Evolutionary conservation across 2,113 vertebrate genomes (phyloP).

Genomic region (Panthera tigris): DNA sequence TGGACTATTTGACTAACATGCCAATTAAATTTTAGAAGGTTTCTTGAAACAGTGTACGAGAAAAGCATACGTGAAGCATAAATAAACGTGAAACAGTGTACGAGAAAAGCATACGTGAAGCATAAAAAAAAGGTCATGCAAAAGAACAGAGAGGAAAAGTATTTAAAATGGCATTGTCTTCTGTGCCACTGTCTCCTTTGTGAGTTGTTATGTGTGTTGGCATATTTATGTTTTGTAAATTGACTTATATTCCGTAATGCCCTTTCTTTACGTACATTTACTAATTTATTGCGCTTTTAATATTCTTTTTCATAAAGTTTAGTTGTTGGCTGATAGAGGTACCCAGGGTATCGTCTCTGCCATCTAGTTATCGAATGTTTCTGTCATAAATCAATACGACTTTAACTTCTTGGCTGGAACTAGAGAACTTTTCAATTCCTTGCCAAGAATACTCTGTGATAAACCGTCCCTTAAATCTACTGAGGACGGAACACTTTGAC

Average conservation of each 20-base stretch:
- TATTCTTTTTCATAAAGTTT: slow-evolving; percentile 43
- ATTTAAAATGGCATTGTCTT: neutral
- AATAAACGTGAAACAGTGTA: slow-evolving; percentile 23
- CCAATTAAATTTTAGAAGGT: neutral
- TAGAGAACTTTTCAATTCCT: neutral
- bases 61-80: neutral
- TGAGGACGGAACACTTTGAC: neutral
- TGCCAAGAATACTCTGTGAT: neutral
- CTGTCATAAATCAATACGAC: slow-evolving; percentile 48
- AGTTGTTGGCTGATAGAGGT: neutral
- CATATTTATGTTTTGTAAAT: slow-evolving; percentile 28
- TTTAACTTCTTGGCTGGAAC: neutral
- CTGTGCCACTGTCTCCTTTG: neutral
- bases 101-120: neutral
- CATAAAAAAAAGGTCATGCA: slow-evolving; percentile 27
- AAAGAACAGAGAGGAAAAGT: slow-evolving; percentile 4
- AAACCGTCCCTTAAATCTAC: neutral
- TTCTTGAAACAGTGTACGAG: neutral
- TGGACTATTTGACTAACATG: neutral
- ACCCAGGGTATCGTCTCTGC: neutral
- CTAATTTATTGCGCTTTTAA: slow-evolving; percentile 35
- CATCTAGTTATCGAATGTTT: slow-evolving; percentile 3
- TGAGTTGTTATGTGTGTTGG: neutral
- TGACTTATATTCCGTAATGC: slow-evolving; percentile 22
- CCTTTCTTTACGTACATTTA: neutral